phyloP scores from a whole-genome alignment of 2,113 vertebrate genomes.

The Caracal caracal region DNA sequence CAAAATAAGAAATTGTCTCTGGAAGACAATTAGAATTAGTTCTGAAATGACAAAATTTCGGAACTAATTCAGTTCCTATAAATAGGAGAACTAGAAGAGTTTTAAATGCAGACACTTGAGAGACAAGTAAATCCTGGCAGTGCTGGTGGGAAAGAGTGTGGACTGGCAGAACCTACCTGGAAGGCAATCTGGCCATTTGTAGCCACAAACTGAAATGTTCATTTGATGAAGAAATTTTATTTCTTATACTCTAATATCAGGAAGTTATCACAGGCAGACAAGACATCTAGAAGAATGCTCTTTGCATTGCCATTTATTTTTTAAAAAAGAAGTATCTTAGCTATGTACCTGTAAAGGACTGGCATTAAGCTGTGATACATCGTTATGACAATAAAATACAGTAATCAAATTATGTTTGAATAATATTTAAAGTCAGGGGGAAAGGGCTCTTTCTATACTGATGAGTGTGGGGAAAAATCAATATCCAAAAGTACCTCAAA shows the following conservation, averaged over 20 bases:
- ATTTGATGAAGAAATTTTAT: not conserved
- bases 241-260: not conserved
- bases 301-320: constrained; percentile 22
- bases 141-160: no score
- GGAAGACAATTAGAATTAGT: no score
- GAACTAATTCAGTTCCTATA: not conserved
- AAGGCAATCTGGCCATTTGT: not conserved
- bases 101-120: not conserved
- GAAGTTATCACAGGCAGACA: not conserved
- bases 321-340: not conserved
- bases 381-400: not conserved
- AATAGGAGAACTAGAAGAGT: not conserved
- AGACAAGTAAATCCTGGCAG: not conserved
- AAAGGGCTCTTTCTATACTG: not conserved
- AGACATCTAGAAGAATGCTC: not conserved
- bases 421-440: not conserved
- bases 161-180: not conserved
- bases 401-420: not conserved
- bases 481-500: not conserved
- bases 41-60: not conserved
- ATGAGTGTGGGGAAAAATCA: not conserved
- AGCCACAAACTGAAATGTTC: not conserved
- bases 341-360: not conserved
- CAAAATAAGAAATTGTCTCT: not conserved
- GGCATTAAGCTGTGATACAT: not conserved